Base-by-base conservation (phyloP, 1,140 invertebrate species). In the Drosophila kurseongensis region DNA sequence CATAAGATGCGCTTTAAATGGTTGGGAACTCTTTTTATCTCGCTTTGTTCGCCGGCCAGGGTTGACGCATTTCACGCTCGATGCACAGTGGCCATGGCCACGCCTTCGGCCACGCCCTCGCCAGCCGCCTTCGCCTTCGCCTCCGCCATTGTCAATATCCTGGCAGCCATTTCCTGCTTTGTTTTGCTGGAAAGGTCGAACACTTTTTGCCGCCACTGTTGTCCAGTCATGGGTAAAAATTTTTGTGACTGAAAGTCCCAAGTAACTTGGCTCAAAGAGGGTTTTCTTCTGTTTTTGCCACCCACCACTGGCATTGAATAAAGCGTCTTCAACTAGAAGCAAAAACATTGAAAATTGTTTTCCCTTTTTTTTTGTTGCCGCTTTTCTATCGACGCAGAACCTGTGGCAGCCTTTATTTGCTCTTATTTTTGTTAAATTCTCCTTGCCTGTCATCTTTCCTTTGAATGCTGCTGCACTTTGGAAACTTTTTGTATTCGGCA, bases 261-360 rank as follows among this genome's bases (percentile, higher is more conserved):
- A 68, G 73, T 65, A 58, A 66, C 71, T 80, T 58, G 77, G 80
- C 60, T 18, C 56, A 80, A 86, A 75, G 69, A 78, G 75, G 14
- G 8, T 80, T 81, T 57, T 66, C 4, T 51, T 60, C 27, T 4
- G 13, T 23, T 13, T 13, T 2, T 10, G 10, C 36, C 35, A 5
- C 23, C 48, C 59, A 12, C 41, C n/a, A n/a, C 45, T 83, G 84
- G 84, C 84, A 88, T 88, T 88, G 84, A 88, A 88, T 83, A 78
- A 89, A 80, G 59, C 84, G 76, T 80, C 84, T 65, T 74, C 76
- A 77, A 80, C 76, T 84, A 71, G 80, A 84, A 89, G 84, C 80
- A 89, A 84, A 75, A 88, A 88, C 84, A 88, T 88, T 88, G 84
- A 77, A 88, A 88, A 88, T 88, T 88, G 83, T 88, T 88, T 89